Base-by-base conservation (phyloP, 92 coral and sea anemone species). In the Zoanthus sansibaricus region DNA sequence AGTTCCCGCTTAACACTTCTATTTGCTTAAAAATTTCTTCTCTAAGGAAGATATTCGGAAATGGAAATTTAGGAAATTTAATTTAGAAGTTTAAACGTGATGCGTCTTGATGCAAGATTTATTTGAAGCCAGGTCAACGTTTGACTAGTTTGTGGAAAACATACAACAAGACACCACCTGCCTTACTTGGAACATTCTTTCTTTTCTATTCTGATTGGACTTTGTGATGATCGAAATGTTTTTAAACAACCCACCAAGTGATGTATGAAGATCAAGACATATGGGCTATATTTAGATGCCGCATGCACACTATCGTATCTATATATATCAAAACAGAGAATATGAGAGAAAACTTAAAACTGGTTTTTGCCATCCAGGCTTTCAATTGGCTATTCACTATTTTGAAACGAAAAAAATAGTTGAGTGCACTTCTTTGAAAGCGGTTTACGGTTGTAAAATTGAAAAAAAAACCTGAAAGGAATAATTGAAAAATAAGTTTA, bases 151-250 rank as follows among this genome's bases (percentile, higher is more conserved):
- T 56, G 20, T 21, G 25, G 10, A 14, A 48, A 12, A 12, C 0
- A 30, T 7, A 8, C 9, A 33, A 9, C 21, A 52, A 51, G 12
- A 69, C 13, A 67, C 8, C 82, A 76, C 82, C 82, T 76, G 82
- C 51, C 33, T 56, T 8, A 31, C 66, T 76, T 17, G 64, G 51
- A 66, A 11, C 8, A 52, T 15, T 49, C 47, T 49, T 48, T 56
- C n/a, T 18, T 25, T 14, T 52, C 21, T 14, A 32, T 76, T 51
- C 46, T 76, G 47, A 76, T 76, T 76, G 82, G 82, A 30, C 25
- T 13, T n/a, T n/a, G n/a, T 32, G 25, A 21, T n/a, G 9, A 30
- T 30, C 15, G 25, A 6, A 49, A 12, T 76, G 46, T 45, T 73
- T 42, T 33, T 73, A 44, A 73, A 45, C 20, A 73, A n/a, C 62